A percentile compares a stretch with the other conserved stretches of the same genome.
Evolutionary conservation across 2,797 vertebrate genomes (phyloP).

Genomic region (Loris lydekkerianus): DNA sequence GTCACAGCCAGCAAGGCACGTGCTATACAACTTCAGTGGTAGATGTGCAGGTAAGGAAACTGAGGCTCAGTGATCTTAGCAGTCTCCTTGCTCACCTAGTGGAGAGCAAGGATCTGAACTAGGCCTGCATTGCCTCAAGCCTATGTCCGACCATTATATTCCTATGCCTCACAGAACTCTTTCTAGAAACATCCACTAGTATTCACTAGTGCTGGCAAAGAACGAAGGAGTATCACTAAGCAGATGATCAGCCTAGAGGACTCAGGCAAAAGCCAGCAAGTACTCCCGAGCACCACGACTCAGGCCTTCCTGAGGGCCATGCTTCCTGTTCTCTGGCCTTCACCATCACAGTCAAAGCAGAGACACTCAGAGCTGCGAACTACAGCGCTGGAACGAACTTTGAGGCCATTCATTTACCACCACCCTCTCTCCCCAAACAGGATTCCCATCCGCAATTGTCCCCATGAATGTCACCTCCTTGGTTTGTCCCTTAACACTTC

Average conservation of each 20-base stretch:
- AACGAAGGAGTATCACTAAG: neutral
- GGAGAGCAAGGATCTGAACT: neutral
- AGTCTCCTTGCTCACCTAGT: neutral
- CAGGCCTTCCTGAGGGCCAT: neutral
- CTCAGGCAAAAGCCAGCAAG: neutral
- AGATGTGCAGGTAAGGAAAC: neutral
- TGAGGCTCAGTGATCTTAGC: neutral
- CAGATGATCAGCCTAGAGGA: neutral
- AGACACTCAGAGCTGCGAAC: neutral
- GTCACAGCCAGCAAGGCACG: neutral
- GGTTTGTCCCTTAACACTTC: neutral
- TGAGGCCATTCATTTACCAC: neutral
- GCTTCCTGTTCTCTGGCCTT: neutral
- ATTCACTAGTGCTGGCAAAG: neutral
- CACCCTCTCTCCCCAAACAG: neutral
- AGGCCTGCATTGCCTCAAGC: neutral
- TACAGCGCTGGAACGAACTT: neutral
- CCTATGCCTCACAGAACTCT: neutral
- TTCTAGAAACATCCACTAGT: conserved; percentile 31
- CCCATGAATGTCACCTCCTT: neutral
- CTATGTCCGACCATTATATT: neutral
- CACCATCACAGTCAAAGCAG: neutral
- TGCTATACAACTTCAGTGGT: neutral
- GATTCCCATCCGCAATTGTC: neutral
- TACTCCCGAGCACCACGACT: neutral